These are phyloP conservation scores for Ciconia nigra DNA, from an alignment of 2,797 vertebrate species.

Conservation along the genomic window DNA sequence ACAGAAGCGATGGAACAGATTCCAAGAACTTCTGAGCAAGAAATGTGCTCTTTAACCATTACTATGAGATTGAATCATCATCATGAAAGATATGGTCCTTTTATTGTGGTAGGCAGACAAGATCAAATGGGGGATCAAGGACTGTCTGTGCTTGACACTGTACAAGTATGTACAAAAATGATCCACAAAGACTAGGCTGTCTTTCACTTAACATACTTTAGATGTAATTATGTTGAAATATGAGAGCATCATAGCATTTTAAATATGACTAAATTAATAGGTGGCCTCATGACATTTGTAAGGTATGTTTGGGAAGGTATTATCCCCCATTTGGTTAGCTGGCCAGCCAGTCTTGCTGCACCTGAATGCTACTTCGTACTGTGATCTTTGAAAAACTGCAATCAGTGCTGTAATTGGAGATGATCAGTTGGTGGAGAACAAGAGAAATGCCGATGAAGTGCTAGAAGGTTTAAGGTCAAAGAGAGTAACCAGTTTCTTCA, in stretches of 20 bases:
- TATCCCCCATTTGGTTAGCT: neutral
- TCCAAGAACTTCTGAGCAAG: neutral
- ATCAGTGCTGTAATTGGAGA: neutral
- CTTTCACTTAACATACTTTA: neutral
- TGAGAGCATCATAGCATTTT: neutral
- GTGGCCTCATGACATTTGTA: neutral
- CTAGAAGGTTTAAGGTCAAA: neutral
- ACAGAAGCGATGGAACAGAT: neutral
- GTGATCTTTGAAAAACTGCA: neutral
- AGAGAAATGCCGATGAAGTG: neutral
- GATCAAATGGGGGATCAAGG: neutral
- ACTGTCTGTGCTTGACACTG: neutral
- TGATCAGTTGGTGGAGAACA: neutral
- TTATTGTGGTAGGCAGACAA: neutral
- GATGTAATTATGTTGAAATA: neutral
- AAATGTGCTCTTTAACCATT: neutral
- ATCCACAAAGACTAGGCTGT: neutral
- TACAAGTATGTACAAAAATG: neutral
- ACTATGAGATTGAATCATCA: neutral
- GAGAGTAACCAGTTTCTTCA: neutral
- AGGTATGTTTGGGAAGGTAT: neutral
- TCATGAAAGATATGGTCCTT: rapidly evolving
- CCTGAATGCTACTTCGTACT: neutral
- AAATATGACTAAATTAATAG: neutral
- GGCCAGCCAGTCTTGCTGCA: neutral